These are phyloP conservation scores for Neodiprion fabricii DNA, from an alignment of 1,140 invertebrate genomes.

Conservation along the genomic window DNA sequence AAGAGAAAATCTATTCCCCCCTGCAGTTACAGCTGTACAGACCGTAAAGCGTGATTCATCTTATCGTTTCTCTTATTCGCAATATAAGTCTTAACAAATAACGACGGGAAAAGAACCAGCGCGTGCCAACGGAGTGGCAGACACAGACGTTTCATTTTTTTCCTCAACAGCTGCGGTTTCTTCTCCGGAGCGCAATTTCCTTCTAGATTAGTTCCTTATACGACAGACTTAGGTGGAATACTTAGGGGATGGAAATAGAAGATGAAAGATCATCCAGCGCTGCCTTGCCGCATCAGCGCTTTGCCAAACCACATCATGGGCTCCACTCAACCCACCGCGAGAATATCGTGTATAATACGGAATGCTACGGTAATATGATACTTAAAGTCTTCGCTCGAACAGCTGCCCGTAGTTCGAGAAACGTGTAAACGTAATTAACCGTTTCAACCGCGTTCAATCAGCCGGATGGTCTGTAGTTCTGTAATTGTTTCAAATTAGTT, in stretches of 20 bases:
- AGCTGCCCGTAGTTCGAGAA: too few species aligned
- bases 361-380: too few species aligned
- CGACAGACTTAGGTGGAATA: not conserved
- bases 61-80: not conserved
- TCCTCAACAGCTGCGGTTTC: not conserved
- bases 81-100: not conserved
- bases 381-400: too few species aligned
- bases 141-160: not conserved
- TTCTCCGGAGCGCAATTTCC: not conserved
- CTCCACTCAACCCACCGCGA: not conserved
- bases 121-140: not conserved
- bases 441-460: too few species aligned
- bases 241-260: conserved; percentile 1
- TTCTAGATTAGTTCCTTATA: not conserved
- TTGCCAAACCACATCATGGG: not conserved
- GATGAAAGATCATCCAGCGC: not conserved
- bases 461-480: too few species aligned
- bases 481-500: too few species aligned
- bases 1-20: not conserved
- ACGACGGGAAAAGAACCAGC: not conserved
- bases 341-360: too few species aligned
- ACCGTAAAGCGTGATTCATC: not conserved
- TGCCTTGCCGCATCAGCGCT: not conserved
- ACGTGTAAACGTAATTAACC: too few species aligned
- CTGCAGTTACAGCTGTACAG: not conserved